phyloP scores from a whole-genome alignment of 2,888 invertebrate genomes.

The Apodemia hepburni region DNA sequence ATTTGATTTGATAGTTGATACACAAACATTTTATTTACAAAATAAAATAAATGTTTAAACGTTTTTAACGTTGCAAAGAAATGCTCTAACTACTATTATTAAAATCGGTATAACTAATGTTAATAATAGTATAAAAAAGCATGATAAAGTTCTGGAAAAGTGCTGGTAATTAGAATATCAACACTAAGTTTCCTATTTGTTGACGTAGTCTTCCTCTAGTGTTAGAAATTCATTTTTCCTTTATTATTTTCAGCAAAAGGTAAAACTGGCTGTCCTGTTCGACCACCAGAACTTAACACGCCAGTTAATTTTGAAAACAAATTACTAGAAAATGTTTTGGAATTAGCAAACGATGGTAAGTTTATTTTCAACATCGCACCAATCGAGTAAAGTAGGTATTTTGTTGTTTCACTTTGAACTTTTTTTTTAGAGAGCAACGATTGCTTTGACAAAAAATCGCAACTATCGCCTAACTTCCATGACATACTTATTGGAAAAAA shows the following conservation, averaged over 20 bases:
- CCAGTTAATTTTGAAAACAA: constrained; percentile 34
- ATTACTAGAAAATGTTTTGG: constrained; percentile 43
- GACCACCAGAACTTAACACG: constrained; percentile 57
- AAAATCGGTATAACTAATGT: background rate
- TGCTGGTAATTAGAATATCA: constrained; percentile 72
- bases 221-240: constrained; percentile 19
- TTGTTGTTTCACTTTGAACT: constrained; percentile 16
- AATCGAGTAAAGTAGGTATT: background rate
- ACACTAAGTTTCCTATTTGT: background rate
- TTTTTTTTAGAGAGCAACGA: constrained; percentile 54
- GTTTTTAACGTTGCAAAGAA: background rate
- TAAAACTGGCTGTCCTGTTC: constrained; percentile 71
- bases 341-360: constrained; percentile 57
- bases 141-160: constrained; percentile 91
- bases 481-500: constrained; percentile 89
- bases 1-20: constrained; percentile 4
- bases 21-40: constrained; percentile 12
- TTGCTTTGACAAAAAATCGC: constrained; percentile 76
- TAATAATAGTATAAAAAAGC: constrained; percentile 40
- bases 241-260: constrained; percentile 60
- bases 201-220: constrained; percentile 16
- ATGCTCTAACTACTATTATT: background rate
- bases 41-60: background rate
- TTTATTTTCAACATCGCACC: constrained; percentile 18
- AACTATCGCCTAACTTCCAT: constrained; percentile 86